These are phyloP conservation scores for Sitta carolinensis DNA, from an alignment of 2,797 vertebrate genomes.

Conservation along the genomic window DNA sequence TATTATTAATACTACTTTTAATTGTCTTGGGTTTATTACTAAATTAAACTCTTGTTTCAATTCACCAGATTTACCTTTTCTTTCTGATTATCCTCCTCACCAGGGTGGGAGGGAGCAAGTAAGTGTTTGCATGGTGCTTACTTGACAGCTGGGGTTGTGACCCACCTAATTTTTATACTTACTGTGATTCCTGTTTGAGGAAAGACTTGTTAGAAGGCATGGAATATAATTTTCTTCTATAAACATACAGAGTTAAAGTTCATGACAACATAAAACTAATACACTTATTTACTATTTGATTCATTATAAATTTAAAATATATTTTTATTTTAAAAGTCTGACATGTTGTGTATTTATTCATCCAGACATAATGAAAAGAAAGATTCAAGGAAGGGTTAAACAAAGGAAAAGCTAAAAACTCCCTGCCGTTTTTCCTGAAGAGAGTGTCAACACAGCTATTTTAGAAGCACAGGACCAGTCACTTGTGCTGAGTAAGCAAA, in stretches of 20 bases:
- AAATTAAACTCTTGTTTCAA: background rate
- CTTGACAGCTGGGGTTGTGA: background rate
- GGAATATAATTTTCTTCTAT: background rate
- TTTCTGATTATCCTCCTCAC: background rate
- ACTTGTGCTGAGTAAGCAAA: conserved; percentile 19
- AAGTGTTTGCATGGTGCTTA: background rate
- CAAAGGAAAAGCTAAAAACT: background rate
- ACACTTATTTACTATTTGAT: background rate
- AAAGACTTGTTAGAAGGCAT: background rate
- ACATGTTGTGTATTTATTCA: background rate
- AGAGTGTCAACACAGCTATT: background rate
- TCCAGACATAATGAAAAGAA: background rate
- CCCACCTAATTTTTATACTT: background rate
- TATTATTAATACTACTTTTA: background rate
- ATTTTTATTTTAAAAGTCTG: background rate
- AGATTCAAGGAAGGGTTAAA: background rate
- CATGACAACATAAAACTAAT: background rate
- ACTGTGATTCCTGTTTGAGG: background rate
- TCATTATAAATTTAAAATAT: background rate
- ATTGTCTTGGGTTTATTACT: background rate
- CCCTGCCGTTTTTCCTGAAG: background rate
- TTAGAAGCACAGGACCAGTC: background rate
- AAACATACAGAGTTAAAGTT: background rate
- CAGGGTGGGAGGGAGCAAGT: background rate
- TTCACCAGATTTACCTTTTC: background rate